A percentile compares a stretch with the other conserved stretches of the same genome.
Evolutionary conservation across 2,888 invertebrate genomes (phyloP).

Genomic region (Gymnoscelis rufifasciata): DNA sequence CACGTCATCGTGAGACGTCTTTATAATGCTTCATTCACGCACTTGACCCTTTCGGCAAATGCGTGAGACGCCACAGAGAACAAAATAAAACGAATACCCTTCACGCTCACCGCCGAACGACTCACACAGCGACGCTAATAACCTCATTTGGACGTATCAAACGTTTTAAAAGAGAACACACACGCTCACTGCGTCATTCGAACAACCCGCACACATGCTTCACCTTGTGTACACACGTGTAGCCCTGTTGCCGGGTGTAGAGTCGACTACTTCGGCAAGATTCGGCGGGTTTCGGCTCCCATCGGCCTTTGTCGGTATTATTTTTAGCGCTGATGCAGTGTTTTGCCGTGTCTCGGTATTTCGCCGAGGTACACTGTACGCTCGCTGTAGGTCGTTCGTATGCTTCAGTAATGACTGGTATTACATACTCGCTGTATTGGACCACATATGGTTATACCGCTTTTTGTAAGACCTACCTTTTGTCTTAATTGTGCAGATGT

Average conservation of each 20-base stretch:
- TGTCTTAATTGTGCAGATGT: slow-evolving; percentile 14
- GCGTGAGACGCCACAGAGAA: slow-evolving; percentile 56
- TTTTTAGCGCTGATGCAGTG: slow-evolving; percentile 74
- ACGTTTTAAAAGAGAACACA: slow-evolving; percentile 42
- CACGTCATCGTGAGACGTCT: slow-evolving; percentile 66
- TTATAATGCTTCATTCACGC: slow-evolving; percentile 62
- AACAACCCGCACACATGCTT: slow-evolving; percentile 22
- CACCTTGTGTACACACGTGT: slow-evolving; percentile 32
- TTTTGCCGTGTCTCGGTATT: slow-evolving; percentile 51
- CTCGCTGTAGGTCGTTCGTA: slow-evolving; percentile 21
- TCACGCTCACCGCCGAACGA: slow-evolving; percentile 30
- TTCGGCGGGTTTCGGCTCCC: slow-evolving; percentile 16
- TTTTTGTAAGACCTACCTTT: slow-evolving; percentile 20
- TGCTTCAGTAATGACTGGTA: slow-evolving; percentile 28
- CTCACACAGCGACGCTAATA: slow-evolving; percentile 48
- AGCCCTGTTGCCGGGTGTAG: slow-evolving; percentile 34
- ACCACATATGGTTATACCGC: slow-evolving; percentile 18
- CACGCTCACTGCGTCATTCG: slow-evolving; percentile 27
- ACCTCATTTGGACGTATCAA: slow-evolving; percentile 62
- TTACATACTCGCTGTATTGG: slow-evolving; percentile 19
- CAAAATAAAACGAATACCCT: slow-evolving; percentile 57
- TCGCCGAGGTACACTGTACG: slow-evolving; percentile 23
- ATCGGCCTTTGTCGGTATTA: slow-evolving; percentile 39
- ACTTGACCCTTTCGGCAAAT: slow-evolving; percentile 70
- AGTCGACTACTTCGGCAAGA: slow-evolving; percentile 52